Base-by-base conservation (phyloP, 2,888 invertebrate species). In the Cremastinae sp. region DNA sequence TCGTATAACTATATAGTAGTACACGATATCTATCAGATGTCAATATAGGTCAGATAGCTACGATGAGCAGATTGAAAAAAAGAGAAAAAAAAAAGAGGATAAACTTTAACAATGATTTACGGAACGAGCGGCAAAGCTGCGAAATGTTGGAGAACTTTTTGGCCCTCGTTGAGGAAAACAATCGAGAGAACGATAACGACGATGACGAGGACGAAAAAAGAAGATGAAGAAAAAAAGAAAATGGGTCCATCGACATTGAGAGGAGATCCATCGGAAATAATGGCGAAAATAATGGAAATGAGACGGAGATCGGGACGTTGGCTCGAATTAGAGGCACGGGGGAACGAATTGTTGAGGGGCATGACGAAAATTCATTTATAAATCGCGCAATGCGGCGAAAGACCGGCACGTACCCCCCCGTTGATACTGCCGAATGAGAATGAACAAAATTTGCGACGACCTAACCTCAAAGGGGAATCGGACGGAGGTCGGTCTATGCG, bases 381-480 rank as follows among this genome's bases (percentile, higher is more conserved):
- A 53, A 45, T 45, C 12, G 34, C 41, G 14, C 51, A 56, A 51
- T 28, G 5, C 12, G 0, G 36, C 38, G 73, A 51, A 47, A 66
- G 41, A 53, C 75, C 75, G 75, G 75, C 71, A 38, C 61, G 49
- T 66, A 71, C 45, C n/a, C n/a, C n/a, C n/a, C 28, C 28, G 28
- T 28, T 28, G 2, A 28, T 28, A 3, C 28, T 14, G 22, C 56
- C 49, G 64, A 56, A 54, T 34, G 75, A 65, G 65, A 65, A 64
- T 61, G 53, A 49, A 65, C 61, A 66, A 72, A 75, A 66, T 64
- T 70, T 65, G 20, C 12, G 53, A 14, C n/a, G 14, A 66, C 72
- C 34, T 75, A 75, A 75, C 75, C 75, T 75, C 75, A 66, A 75
- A 75, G 51, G 62, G 22, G 56, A 41, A 41, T 54, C 61, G 38